phyloP scores from a whole-genome alignment of 2,797 vertebrate species.

The Telmatherina bonti region DNA sequence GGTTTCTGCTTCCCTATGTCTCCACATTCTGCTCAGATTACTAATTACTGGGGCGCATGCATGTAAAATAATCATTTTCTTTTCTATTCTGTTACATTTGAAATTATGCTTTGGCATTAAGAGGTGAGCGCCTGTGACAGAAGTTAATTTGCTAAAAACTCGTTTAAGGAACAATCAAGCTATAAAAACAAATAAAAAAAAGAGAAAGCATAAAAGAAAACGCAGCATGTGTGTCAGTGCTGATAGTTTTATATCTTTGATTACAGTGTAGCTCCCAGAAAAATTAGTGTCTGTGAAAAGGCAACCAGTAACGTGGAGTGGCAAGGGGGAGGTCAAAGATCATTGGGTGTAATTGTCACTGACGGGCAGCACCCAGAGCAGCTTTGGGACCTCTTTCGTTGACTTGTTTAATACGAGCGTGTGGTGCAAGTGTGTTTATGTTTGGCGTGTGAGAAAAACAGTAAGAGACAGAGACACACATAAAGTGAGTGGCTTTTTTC shows the following conservation, averaged over 20 bases:
- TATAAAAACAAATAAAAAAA: constrained; percentile 10
- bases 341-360: constrained; percentile 78
- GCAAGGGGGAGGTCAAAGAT: constrained; percentile 74
- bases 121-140: constrained; percentile 25
- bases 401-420: constrained; percentile 52
- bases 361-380: constrained; percentile 67
- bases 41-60: constrained; percentile 39
- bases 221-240: constrained; percentile 7
- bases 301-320: constrained; percentile 55
- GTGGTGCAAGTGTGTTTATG: constrained; percentile 13
- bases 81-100: constrained; percentile 24
- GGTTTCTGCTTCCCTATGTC: constrained; percentile 25
- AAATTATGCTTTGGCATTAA: constrained; percentile 17
- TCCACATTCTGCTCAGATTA: constrained; percentile 14
- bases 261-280: constrained; percentile 34
- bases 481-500: constrained; percentile 46
- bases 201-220: too few relatives aligned
- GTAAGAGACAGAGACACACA: background rate
- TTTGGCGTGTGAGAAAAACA: constrained; percentile 31
- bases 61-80: constrained; percentile 11
- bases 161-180: constrained; percentile 15
- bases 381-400: constrained; percentile 50
- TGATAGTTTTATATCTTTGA: constrained; percentile 35
- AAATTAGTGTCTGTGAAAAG: constrained; percentile 39
- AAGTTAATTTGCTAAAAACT: constrained; percentile 32